Percentiles rank a stretch among this genome's conserved stretches.
Evolutionary conservation across 2,888 invertebrate genomes (phyloP).

Genomic region (Pseudanteris insignis): DNA sequence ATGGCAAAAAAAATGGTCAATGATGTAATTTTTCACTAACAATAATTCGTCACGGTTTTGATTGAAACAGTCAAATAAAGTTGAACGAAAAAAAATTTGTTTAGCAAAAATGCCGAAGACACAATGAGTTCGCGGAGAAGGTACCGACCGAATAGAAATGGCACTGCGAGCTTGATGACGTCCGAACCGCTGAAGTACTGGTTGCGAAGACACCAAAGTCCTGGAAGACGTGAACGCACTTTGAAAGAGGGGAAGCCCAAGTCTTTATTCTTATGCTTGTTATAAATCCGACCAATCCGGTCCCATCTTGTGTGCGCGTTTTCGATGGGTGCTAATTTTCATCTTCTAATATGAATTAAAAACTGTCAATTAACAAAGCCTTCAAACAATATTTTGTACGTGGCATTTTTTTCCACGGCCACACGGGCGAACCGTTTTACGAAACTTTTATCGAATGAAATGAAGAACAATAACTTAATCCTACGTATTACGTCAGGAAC

Average conservation of each 20-base stretch:
- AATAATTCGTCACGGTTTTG: no score
- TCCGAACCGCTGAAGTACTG: conserved; percentile 58
- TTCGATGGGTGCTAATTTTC: conserved; percentile 35
- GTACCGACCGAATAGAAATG: conserved; percentile 28
- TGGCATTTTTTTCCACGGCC: no score
- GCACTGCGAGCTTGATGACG: conserved; percentile 49
- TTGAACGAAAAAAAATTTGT: no score
- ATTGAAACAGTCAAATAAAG: no score
- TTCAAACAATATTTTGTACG: conserved; percentile 2
- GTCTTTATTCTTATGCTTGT: conserved; percentile 46
- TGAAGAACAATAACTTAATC: no score
- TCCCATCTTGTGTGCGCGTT: conserved; percentile 16
- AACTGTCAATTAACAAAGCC: conserved; percentile 22
- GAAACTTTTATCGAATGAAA: no score
- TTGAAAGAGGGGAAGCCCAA: conserved; percentile 53
- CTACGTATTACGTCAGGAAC: no score
- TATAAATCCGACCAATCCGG: conserved; percentile 49
- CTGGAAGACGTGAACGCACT: conserved; percentile 53
- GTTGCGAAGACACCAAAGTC: conserved; percentile 55
- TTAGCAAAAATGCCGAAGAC: neutral
- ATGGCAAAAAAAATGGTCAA: no score
- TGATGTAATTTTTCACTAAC: no score
- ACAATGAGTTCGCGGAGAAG: conserved; percentile 3
- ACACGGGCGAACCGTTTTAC: no score
- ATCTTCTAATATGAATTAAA: conserved; percentile 30